Percentiles rank a stretch among this genome's conserved stretches.
Conservation (phyloP, 2,888 invertebrate species). For the Clostera curtula region DNA sequence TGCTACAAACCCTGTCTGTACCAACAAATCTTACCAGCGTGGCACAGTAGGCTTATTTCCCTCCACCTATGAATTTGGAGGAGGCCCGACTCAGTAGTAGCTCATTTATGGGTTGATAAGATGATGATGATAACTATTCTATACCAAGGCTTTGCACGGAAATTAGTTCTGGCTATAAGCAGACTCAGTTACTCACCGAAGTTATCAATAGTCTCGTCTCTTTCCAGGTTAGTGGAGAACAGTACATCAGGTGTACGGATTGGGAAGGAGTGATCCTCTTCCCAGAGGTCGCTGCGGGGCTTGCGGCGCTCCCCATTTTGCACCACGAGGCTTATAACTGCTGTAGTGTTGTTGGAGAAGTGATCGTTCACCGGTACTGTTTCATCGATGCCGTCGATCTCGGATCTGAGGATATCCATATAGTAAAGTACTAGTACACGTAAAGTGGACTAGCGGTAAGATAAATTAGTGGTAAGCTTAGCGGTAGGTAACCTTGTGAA, state of each 20-base stretch:
- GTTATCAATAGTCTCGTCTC: slow-evolving; percentile 88
- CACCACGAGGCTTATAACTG: slow-evolving; percentile 81
- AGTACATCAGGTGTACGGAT: slow-evolving; percentile 71
- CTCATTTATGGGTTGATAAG: too few species aligned
- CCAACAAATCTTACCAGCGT: too few species aligned
- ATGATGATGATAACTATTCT: too few species aligned
- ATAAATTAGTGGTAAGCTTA: background rate
- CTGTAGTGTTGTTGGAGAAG: slow-evolving; percentile 80
- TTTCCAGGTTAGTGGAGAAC: slow-evolving; percentile 86
- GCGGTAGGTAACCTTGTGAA: slow-evolving; percentile 62
- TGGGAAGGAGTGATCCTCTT: slow-evolving; percentile 77
- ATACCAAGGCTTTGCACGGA: too few species aligned
- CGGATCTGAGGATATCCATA: slow-evolving; percentile 63
- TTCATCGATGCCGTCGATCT: slow-evolving; percentile 89
- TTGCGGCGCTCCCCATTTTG: slow-evolving; percentile 79
- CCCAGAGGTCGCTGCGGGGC: slow-evolving; percentile 85
- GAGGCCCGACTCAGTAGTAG: too few species aligned
- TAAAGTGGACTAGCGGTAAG: background rate
- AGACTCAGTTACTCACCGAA: slow-evolving; percentile 76
- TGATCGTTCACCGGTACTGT: slow-evolving; percentile 76
- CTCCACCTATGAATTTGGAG: too few species aligned
- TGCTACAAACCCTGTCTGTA: too few species aligned
- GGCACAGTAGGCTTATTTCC: too few species aligned
- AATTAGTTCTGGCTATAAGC: too few species aligned
- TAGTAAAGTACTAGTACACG: background rate